Conservation (phyloP, 2,888 invertebrate species). For the Acleris sparsana region DNA sequence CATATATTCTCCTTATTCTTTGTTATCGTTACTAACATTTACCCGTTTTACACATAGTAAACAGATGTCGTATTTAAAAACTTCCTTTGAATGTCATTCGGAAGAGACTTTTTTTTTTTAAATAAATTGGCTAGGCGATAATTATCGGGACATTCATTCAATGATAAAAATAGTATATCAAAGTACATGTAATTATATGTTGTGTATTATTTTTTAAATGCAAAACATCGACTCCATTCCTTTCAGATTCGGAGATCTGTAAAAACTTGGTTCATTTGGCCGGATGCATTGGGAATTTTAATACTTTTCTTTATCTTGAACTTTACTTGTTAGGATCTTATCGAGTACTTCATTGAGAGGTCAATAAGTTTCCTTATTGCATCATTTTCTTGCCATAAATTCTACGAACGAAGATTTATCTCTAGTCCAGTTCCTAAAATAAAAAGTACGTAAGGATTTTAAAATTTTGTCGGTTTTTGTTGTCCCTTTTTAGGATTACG, state of each 20-base stretch:
- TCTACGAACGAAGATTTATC: conserved; percentile 5
- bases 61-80: too few species aligned
- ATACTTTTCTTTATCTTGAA: conserved; percentile 75
- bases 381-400: conserved; percentile 42
- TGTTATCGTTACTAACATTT: too few species aligned
- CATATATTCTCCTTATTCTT: too few species aligned
- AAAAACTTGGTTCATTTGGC: conserved; percentile 81
- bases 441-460: too few species aligned
- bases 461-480: too few species aligned
- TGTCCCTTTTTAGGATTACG: too few species aligned
- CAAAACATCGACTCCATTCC: conserved; percentile 48
- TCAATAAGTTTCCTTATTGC: conserved; percentile 43
- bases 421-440: too few species aligned
- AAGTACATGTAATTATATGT: neutral
- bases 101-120: too few species aligned
- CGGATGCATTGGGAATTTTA: conserved; percentile 80
- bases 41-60: too few species aligned
- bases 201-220: neutral
- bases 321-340: conserved; percentile 72
- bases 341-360: conserved; percentile 51
- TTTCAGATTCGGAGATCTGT: conserved; percentile 59
- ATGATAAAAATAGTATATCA: neutral
- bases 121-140: too few species aligned
- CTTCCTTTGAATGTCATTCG: too few species aligned
- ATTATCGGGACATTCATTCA: too few species aligned